Evolutionary conservation across 2,797 vertebrate genomes (phyloP).

Genomic region (Sebastes itinus): DNA sequence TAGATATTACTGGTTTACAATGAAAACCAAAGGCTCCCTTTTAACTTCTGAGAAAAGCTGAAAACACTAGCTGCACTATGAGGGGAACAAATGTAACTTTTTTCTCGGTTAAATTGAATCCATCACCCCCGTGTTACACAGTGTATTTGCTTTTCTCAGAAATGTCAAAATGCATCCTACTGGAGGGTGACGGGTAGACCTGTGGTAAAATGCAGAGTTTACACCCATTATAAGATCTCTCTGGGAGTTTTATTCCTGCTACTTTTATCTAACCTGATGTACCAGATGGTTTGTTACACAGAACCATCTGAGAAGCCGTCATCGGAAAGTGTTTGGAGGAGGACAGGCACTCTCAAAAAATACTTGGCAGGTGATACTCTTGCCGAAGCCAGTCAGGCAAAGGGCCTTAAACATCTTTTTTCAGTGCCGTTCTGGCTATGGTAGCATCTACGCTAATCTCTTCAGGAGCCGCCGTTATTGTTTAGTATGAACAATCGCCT

Average conservation of each 20-base stretch:
- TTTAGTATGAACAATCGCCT: too few relatives aligned
- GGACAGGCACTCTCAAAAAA: neutral
- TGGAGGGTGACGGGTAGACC: neutral
- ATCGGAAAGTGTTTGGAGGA: neutral
- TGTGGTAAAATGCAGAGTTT: neutral
- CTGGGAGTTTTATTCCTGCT: neutral
- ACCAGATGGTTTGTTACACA: neutral
- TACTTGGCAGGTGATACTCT: neutral
- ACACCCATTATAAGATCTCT: neutral
- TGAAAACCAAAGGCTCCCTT: neutral
- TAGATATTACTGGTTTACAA: neutral
- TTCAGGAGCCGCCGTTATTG: neutral
- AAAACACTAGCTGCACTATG: neutral
- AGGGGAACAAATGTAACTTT: neutral
- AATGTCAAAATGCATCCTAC: too few relatives aligned
- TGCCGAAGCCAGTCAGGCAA: neutral
- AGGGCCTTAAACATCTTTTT: too few relatives aligned
- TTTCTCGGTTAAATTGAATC: neutral
- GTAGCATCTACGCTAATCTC: neutral
- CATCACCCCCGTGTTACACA: too few relatives aligned
- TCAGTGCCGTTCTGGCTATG: neutral
- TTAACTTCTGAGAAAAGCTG: neutral
- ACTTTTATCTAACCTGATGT: neutral
- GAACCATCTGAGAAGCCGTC: neutral
- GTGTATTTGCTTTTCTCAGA: too few relatives aligned